Base-by-base conservation (phyloP, 2,888 invertebrate genomes). In the Horisme vitalbata region DNA sequence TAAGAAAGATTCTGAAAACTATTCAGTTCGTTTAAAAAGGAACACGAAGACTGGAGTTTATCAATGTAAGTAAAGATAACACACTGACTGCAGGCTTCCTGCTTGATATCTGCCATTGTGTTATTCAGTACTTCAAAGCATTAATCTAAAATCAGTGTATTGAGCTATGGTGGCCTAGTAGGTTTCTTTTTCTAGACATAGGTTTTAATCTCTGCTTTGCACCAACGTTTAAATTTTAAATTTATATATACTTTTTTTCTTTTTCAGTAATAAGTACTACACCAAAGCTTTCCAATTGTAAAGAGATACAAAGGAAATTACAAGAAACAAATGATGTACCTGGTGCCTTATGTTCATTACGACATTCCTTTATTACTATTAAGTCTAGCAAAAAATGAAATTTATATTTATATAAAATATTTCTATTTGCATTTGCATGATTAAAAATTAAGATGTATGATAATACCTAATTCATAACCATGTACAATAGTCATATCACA, bases 1-100 rank as follows among this genome's bases (percentile, higher is more conserved):
- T 2, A 87, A 75, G 60, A 86, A 76, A 43, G 84, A 85, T 23
- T 70, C 74, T n/a, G 83, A 82, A 54, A 75, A 73, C 30, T 84
- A 78, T 63, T 83, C 86, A 12, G 57, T 83, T 3, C 63, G 74
- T 14, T 59, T 89, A 32, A 13, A 62, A 24, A 70, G 75, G 39
- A 65, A 85, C 51, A 55, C 52, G 1, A 76, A 75, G 48, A 71
- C 69, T 13, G 73, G 73, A 45, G 48, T 55, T 21, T 87, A 83
- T 74, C 65, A 79, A 50, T 75, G 88, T 87, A 60, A 78, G 83
- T 75, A 51, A 26, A 26, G 2, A 3, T 39, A 2, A 18, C 18
- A 1, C 6, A 5, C 4, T 4, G 18, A 18, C 18, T 18, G 4
- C 5, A 15, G 15, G n/a, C n/a, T n/a, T n/a, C n/a, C n/a, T n/a